Evolutionary conservation across 2,797 vertebrate genomes (phyloP).

Genomic region (Petrocephalus sullivani): DNA sequence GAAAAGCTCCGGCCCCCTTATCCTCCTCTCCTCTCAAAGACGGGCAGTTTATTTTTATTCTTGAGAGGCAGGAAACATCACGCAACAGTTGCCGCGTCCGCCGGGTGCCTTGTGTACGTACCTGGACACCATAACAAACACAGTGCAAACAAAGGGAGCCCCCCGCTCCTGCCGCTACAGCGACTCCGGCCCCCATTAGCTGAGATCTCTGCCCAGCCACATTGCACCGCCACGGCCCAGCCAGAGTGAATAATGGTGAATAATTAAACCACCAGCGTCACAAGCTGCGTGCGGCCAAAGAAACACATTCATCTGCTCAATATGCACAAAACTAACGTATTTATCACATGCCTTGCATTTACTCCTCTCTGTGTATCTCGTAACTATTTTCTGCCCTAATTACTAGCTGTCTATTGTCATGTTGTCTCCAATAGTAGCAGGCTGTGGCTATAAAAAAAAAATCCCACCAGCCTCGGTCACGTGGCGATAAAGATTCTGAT

Average conservation of each 20-base stretch:
- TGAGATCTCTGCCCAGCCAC: conserved; percentile 58
- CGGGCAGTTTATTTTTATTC: conserved; percentile 43
- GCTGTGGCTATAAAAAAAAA: background rate
- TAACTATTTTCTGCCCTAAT: background rate
- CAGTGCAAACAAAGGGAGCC: conserved; percentile 43
- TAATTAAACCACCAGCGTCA: conserved; percentile 61
- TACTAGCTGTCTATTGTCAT: background rate
- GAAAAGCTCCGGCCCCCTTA: conserved; percentile 16
- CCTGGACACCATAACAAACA: conserved; percentile 59
- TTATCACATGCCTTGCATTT: background rate
- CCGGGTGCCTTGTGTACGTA: conserved; percentile 57
- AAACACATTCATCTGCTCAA: conserved; percentile 35
- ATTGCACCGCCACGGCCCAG: conserved; percentile 53
- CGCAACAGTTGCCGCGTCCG: conserved; percentile 52
- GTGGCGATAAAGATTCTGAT: background rate
- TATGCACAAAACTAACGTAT: background rate
- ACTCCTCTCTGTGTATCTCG: background rate
- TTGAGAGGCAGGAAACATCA: conserved; percentile 51
- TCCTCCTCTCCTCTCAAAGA: conserved; percentile 35
- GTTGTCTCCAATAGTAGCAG: background rate
- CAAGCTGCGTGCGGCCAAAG: conserved; percentile 38
- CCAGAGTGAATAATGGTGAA: conserved; percentile 64
- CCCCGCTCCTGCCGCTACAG: conserved; percentile 49
- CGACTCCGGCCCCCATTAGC: conserved; percentile 52
- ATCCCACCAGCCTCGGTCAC: background rate